phyloP scores from a whole-genome alignment of 2,888 invertebrate genomes.

The Podabrus alpinus region DNA sequence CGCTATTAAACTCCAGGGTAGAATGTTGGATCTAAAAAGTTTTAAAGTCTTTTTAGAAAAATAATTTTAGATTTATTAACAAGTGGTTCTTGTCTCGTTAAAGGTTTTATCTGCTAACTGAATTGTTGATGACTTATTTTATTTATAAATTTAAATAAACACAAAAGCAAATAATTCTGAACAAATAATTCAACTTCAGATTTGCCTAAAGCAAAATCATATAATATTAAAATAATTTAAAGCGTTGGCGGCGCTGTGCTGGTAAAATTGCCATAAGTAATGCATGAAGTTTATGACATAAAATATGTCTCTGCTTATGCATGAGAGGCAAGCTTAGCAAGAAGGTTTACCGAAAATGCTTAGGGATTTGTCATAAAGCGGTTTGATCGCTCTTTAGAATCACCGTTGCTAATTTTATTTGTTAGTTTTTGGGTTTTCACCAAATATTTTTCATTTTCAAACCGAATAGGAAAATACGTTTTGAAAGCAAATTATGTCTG shows the following conservation, averaged over 20 bases:
- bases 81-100: neutral
- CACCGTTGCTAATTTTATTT: slow-evolving; percentile 8
- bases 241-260: slow-evolving; percentile 39
- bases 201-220: slow-evolving; percentile 52
- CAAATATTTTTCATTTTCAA: neutral
- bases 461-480: neutral
- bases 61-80: slow-evolving; percentile 23
- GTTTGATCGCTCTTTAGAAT: slow-evolving; percentile 16
- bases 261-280: slow-evolving; percentile 41
- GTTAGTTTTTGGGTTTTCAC: neutral
- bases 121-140: slow-evolving; percentile 1
- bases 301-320: slow-evolving; percentile 42
- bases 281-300: slow-evolving; percentile 43
- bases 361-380: slow-evolving; percentile 30
- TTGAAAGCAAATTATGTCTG: neutral
- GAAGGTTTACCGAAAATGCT: slow-evolving; percentile 26
- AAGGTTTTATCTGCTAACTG: neutral
- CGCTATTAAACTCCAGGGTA: slow-evolving; percentile 31
- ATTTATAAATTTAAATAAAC: slow-evolving; percentile 21
- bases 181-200: slow-evolving; percentile 45
- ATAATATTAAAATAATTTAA: slow-evolving; percentile 55
- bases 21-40: slow-evolving; percentile 27
- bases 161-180: slow-evolving; percentile 34
- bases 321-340: slow-evolving; percentile 32
- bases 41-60: slow-evolving; percentile 23